Percentiles rank a stretch among this genome's conserved stretches.
Evolutionary conservation across 1,140 invertebrate species (phyloP).

Genomic region (Rhizoglyphus robini): DNA sequence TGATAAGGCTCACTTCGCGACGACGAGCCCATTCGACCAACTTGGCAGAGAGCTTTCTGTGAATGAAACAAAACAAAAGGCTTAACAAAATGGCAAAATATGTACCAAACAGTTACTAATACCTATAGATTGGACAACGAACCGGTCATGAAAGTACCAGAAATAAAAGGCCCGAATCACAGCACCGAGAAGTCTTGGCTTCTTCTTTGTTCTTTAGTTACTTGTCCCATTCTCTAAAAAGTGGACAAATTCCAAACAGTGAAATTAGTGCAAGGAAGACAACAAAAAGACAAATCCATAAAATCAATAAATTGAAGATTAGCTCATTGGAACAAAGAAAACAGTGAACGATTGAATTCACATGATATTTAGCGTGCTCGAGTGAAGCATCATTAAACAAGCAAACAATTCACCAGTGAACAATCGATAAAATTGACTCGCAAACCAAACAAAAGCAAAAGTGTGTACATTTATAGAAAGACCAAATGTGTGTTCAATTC

Average conservation of each 20-base stretch:
- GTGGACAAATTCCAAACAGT: too few relatives aligned
- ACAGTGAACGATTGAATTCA: too few relatives aligned
- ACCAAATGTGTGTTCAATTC: too few relatives aligned
- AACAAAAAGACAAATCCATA: not conserved
- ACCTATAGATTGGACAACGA: slow-evolving; percentile 23
- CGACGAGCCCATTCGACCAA: slow-evolving; percentile 45
- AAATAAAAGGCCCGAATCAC: slow-evolving; percentile 23
- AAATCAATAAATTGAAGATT: not conserved
- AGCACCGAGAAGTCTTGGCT: slow-evolving; percentile 25
- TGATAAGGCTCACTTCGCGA: slow-evolving; percentile 51
- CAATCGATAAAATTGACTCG: too few relatives aligned
- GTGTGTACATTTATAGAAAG: too few relatives aligned
- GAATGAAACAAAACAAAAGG: slow-evolving; percentile 15
- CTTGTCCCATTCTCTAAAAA: slow-evolving; percentile 28
- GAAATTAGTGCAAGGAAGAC: too few relatives aligned
- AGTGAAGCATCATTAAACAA: too few relatives aligned
- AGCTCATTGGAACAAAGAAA: too few relatives aligned
- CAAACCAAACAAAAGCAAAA: too few relatives aligned
- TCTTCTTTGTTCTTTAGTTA: slow-evolving; percentile 22
- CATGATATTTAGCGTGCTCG: too few relatives aligned
- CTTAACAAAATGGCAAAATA: slow-evolving; percentile 18
- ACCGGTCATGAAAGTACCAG: slow-evolving; percentile 24
- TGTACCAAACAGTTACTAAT: slow-evolving; percentile 13
- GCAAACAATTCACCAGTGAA: too few relatives aligned
- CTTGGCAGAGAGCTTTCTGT: slow-evolving; percentile 44